A percentile compares a stretch with the other conserved stretches of the same genome.
phyloP scores from a whole-genome alignment of 2,113 vertebrate species.

The Octodon degus region DNA sequence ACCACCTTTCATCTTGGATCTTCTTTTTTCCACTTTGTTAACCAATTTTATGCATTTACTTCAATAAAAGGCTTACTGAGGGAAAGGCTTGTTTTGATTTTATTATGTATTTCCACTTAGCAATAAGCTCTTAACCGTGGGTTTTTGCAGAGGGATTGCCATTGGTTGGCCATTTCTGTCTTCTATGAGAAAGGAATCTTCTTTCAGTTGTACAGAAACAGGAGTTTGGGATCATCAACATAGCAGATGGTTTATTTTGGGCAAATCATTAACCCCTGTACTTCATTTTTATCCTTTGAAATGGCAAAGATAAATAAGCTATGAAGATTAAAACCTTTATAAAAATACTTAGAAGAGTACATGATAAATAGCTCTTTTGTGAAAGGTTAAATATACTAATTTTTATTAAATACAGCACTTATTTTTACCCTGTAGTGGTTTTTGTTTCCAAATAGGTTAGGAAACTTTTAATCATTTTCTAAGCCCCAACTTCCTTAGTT shows the following conservation, averaged over 20 bases:
- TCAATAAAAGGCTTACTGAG: conserved; percentile 80
- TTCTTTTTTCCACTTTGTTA: conserved; percentile 71
- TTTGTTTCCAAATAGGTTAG: background rate
- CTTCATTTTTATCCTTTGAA: background rate
- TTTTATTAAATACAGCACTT: background rate
- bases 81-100: conserved; percentile 74
- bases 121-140: background rate
- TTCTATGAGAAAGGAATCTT: background rate
- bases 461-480: background rate
- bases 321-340: background rate
- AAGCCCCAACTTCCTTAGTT: background rate
- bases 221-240: background rate
- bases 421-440: background rate
- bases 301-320: background rate
- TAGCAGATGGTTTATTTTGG: background rate
- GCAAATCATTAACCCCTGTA: background rate
- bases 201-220: background rate
- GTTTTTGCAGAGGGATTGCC: background rate
- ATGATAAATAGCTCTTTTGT: background rate
- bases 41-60: conserved; percentile 70
- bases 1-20: conserved; percentile 56
- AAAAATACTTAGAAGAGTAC: background rate
- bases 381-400: background rate
- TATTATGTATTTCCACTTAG: conserved; percentile 60
- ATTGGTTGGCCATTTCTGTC: background rate